Evolutionary conservation across 2,888 invertebrate species (phyloP), one percentile per base, ranked within the genome.

Genomic region (Oxyscelio sp.): DNA sequence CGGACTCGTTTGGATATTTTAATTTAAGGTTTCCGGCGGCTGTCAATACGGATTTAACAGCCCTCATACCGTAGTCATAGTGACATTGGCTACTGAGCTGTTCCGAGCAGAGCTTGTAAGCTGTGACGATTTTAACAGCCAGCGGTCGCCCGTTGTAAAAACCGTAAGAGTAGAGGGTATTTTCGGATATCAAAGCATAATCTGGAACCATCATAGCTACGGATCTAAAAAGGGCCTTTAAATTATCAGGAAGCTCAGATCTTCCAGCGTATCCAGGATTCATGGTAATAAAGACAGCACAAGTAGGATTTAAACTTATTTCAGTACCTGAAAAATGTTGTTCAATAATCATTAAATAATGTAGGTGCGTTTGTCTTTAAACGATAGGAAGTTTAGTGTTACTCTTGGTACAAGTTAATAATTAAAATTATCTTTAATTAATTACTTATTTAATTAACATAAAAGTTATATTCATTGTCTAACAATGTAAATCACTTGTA

Each of bases 181-280:
- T 99, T 95, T 99, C 99, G 0, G 98, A 98, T 91, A 99, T 99
- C 58, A 99, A 94, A 19, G 98, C 98, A 92, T 99, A 99, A 94
- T 99, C 99, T 0, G 99, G 99, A 17, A 99, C 98, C 98, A 99
- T 99, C 99, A 99, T 99, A 11, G 99, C 98, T 40, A 99, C 99
- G 0, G 99, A 98, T 83, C 98, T 96, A 95, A 98, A 98, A 38
- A 98, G 95, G 0, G 98, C 98, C 96, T 99, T 99, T 52, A 99
- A 95, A 94, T 99, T 99, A 93, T 99, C 99, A 0, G 99, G 99
- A 71, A 99, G 94, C 92, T 99, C 98, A 0, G 98, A 98, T 84
- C 99, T 95, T 0, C 99, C 99, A 15, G 98, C 98, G 92, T 99
- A 94, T 0, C 99, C 99, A 15, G 99, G 99, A 95, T 99, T 99